These are phyloP conservation scores for Linepithema humile DNA, from an alignment of 1,140 invertebrate genomes.

Conservation along the genomic window DNA sequence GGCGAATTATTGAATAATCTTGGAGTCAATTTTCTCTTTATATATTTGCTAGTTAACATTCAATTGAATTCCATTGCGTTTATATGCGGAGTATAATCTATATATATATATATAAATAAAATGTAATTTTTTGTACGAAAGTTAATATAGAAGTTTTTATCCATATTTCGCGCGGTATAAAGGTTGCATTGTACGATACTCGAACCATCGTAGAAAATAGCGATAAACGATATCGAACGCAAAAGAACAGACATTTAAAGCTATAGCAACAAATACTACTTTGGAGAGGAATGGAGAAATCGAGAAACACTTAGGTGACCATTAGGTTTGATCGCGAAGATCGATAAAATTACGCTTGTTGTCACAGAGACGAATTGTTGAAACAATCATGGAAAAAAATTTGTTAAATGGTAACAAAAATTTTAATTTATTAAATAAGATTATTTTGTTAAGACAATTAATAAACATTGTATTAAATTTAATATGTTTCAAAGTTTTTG, in stretches of 20 bases:
- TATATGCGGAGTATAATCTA: too few relatives aligned
- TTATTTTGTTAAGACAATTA: background rate
- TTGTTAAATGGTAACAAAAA: background rate
- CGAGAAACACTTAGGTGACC: constrained; percentile 58
- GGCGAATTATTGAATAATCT: background rate
- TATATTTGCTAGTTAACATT: background rate
- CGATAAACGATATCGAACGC: constrained; percentile 41
- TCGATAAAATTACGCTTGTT: constrained; percentile 47
- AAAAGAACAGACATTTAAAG: constrained; percentile 40
- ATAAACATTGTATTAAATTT: background rate
- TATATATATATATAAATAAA: too few relatives aligned
- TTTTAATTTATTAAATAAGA: background rate
- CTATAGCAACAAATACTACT: constrained; percentile 50
- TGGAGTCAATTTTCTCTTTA: background rate
- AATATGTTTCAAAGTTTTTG: background rate
- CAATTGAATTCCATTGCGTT: background rate
- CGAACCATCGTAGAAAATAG: background rate
- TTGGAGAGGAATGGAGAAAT: constrained; percentile 35
- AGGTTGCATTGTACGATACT: constrained; percentile 1
- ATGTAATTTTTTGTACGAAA: background rate
- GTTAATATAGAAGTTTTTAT: constrained; percentile 1
- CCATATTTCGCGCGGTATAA: background rate
- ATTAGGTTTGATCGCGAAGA: constrained; percentile 44
- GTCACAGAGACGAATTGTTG: constrained; percentile 7
- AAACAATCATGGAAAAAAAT: background rate